Conservation (phyloP, 2,797 vertebrate species). For the Phaenicophaeus curvirostris region DNA sequence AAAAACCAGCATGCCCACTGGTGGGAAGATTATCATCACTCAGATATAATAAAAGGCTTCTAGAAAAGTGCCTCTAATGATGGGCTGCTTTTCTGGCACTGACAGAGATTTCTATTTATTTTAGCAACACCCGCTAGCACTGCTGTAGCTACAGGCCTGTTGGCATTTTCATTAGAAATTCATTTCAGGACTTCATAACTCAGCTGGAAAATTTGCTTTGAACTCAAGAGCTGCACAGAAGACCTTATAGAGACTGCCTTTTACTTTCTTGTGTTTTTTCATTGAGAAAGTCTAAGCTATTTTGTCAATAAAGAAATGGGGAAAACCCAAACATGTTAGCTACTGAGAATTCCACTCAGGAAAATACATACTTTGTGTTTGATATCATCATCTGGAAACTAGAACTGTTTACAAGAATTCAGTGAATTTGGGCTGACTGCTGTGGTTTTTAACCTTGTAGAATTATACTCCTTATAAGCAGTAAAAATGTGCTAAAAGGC, state of each 20-base stretch:
- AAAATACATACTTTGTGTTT: background rate
- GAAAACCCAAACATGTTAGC: background rate
- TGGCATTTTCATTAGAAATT: conserved; percentile 65
- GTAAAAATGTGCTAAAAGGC: background rate
- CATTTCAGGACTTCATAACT: conserved; percentile 51
- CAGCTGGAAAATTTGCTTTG: conserved; percentile 60
- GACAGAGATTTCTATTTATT: conserved; percentile 53
- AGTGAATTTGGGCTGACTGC: background rate
- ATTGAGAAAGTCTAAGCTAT: background rate
- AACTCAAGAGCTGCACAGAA: conserved; percentile 33
- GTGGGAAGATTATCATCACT: conserved; percentile 65
- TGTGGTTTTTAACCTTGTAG: accelerated
- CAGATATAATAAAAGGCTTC: conserved; percentile 64
- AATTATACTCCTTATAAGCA: background rate
- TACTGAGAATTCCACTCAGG: background rate
- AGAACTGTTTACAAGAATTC: background rate
- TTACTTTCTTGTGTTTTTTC: background rate
- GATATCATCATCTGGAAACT: background rate
- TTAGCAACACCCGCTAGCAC: conserved; percentile 50
- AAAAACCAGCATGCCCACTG: conserved; percentile 53
- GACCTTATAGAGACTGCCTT: background rate
- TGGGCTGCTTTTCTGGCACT: conserved; percentile 38
- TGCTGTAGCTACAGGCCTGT: conserved; percentile 39
- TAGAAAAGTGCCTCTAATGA: conserved; percentile 46
- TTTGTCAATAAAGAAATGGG: conserved; percentile 1